These are phyloP conservation scores for Tetrao urogallus DNA, from an alignment of 2,113 vertebrate species.

Conservation along the genomic window DNA sequence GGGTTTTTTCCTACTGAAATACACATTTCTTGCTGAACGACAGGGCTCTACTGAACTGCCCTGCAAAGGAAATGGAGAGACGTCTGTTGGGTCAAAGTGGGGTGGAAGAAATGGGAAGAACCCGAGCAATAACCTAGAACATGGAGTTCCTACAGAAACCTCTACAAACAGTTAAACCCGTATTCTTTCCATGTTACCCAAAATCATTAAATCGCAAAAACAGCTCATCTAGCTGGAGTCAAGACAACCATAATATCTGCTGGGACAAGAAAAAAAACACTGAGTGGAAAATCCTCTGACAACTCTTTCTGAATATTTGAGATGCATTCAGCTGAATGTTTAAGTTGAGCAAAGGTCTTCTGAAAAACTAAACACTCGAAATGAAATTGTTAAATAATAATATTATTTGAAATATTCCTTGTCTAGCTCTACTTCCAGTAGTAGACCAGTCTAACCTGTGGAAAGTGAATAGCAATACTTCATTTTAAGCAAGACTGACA, in stretches of 20 bases:
- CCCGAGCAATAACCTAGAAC: background rate
- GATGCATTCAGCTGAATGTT: background rate
- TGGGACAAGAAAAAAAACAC: constrained; percentile 10
- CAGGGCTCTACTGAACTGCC: background rate
- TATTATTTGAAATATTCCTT: background rate
- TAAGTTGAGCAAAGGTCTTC: background rate
- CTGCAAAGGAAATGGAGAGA: background rate
- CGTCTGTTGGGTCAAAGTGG: background rate
- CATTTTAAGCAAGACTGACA: background rate
- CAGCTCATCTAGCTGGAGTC: background rate
- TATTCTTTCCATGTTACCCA: constrained; percentile 26
- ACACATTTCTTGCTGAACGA: constrained; percentile 2
- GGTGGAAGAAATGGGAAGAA: background rate
- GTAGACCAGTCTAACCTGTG: background rate
- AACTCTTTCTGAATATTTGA: constrained; percentile 41
- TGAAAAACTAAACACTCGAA: background rate
- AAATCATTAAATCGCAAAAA: constrained; percentile 11
- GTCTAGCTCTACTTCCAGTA: background rate
- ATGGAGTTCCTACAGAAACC: background rate
- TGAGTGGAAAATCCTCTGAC: constrained; percentile 44
- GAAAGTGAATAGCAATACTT: background rate
- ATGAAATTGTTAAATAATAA: background rate
- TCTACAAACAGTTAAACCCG: background rate
- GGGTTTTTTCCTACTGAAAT: constrained; percentile 37
- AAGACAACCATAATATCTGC: background rate